Percentiles rank a stretch among this genome's conserved stretches.
phyloP scores from a whole-genome alignment of 2,888 invertebrate genomes.

The Synanthedon myopaeformis region DNA sequence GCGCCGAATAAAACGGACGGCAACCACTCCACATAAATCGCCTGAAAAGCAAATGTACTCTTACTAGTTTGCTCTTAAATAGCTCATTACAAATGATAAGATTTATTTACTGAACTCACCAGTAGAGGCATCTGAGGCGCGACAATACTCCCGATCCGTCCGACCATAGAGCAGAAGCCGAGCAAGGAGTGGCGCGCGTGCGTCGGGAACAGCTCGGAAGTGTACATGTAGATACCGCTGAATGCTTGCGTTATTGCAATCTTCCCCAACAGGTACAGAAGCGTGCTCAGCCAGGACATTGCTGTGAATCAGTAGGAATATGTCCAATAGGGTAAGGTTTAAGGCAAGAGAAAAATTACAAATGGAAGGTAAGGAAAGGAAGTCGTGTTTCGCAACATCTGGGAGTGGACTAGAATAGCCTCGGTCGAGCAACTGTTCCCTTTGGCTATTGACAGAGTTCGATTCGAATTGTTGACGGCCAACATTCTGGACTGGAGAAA shows the following conservation, averaged over 20 bases:
- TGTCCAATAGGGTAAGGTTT: background rate
- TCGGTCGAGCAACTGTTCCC: too few relatives aligned
- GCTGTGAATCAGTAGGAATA: conserved; percentile 19
- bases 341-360: background rate
- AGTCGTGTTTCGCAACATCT: background rate
- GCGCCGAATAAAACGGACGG: conserved; percentile 72
- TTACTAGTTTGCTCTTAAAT: too few relatives aligned
- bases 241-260: conserved; percentile 77
- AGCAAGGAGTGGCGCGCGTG: conserved; percentile 76
- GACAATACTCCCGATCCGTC: conserved; percentile 78
- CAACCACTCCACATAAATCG: conserved; percentile 59
- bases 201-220: conserved; percentile 81
- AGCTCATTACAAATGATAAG: conserved; percentile 4
- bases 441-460: too few relatives aligned
- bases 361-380: too few relatives aligned
- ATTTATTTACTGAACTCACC: conserved; percentile 35
- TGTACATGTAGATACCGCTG: conserved; percentile 77
- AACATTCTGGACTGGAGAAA: too few relatives aligned
- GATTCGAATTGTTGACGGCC: too few relatives aligned
- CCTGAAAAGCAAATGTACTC: conserved; percentile 26
- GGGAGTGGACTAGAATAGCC: too few relatives aligned
- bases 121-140: conserved; percentile 79
- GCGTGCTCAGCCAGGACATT: conserved; percentile 43
- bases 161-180: conserved; percentile 79
- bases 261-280: conserved; percentile 74